phyloP scores from a whole-genome alignment of 2,797 vertebrate genomes.

The Gymnocypris eckloni region DNA sequence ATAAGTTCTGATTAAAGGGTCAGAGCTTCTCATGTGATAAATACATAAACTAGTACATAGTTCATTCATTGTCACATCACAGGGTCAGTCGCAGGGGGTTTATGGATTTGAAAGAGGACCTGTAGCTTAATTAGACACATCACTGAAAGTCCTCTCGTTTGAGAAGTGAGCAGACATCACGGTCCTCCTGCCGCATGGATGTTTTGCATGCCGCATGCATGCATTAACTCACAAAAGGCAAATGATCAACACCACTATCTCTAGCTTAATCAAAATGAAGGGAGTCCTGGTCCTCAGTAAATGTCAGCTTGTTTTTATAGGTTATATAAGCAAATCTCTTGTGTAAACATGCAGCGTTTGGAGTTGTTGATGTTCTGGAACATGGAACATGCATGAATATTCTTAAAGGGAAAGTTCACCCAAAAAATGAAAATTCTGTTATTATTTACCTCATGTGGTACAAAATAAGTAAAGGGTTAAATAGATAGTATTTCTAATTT shows the following conservation, averaged over 20 bases:
- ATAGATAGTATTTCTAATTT: background rate
- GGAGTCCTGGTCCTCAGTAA: background rate
- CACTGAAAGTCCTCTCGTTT: conserved; percentile 11
- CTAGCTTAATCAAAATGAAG: conserved; percentile 17
- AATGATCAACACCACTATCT: conserved; percentile 29
- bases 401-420: background rate
- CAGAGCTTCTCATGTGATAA: conserved; percentile 41
- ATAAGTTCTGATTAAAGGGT: conserved; percentile 39
- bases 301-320: conserved; percentile 33
- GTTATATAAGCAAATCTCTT: conserved; percentile 24
- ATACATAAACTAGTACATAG: conserved; percentile 31
- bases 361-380: background rate
- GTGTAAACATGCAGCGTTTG: conserved; percentile 5
- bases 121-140: conserved; percentile 30
- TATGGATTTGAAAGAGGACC: conserved; percentile 22
- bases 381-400: background rate
- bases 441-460: background rate
- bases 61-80: conserved; percentile 42
- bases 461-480: background rate
- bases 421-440: background rate
- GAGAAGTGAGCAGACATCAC: background rate
- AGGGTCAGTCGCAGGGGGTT: background rate
- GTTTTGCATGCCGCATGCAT: conserved; percentile 15
- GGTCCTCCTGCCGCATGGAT: background rate
- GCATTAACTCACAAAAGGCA: conserved; percentile 40